Conservation (phyloP, 2,888 invertebrate genomes). For the Parelbella ahira region DNA sequence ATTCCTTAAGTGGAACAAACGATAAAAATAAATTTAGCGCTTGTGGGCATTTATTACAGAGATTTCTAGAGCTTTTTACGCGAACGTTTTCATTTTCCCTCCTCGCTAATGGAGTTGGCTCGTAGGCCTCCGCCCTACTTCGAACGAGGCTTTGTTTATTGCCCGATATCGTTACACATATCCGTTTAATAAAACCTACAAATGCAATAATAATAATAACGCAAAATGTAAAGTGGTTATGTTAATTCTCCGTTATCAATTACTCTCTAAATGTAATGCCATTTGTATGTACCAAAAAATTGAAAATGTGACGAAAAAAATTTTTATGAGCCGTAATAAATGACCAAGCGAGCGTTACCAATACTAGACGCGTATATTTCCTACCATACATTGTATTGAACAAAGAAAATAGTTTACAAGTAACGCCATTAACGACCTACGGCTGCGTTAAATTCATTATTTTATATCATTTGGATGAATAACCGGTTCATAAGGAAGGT, state of each 20-base stretch:
- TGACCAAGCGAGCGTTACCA: too few relatives aligned
- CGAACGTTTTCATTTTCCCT: constrained; percentile 27
- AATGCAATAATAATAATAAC: neutral
- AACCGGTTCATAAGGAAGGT: constrained; percentile 10
- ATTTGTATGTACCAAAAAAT: too few relatives aligned
- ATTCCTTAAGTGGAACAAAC: constrained; percentile 76
- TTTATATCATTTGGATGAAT: constrained; percentile 20
- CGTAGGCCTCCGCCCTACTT: constrained; percentile 15
- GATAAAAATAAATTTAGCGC: constrained; percentile 76
- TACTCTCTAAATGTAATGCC: too few relatives aligned
- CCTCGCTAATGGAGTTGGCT: constrained; percentile 29
- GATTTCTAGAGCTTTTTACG: constrained; percentile 63
- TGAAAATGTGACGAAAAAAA: too few relatives aligned
- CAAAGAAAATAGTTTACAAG: constrained; percentile 23
- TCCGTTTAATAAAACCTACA: neutral
- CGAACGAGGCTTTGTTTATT: constrained; percentile 6
- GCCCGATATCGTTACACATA: constrained; percentile 4
- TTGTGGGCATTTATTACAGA: constrained; percentile 74
- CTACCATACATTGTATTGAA: constrained; percentile 17
- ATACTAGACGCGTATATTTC: too few relatives aligned
- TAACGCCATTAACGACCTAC: constrained; percentile 12
- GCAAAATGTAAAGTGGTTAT: too few relatives aligned
- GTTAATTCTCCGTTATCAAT: too few relatives aligned
- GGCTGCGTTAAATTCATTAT: constrained; percentile 18
- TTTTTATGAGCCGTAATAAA: too few relatives aligned